Percentiles rank a stretch among this genome's conserved stretches.
Evolutionary conservation across 37 sponge, comb jelly and placozoan genomes (phyloP).

Genomic region (Dysidea cf. avara): DNA sequence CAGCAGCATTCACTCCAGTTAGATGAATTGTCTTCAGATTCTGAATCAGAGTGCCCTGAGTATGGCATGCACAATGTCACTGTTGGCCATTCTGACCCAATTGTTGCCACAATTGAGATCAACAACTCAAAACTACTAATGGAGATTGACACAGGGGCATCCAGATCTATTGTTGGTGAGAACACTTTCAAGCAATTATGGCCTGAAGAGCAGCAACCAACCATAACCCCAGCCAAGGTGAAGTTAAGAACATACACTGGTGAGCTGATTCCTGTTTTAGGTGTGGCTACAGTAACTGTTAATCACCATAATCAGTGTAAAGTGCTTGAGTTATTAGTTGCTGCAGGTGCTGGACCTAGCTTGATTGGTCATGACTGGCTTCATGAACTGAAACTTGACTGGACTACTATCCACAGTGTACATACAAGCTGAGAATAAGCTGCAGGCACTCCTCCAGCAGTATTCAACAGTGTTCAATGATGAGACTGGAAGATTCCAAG

Average conservation of each 20-base stretch:
- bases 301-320: neutral
- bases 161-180: neutral
- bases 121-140: neutral
- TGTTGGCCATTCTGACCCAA: no score
- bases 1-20: no score
- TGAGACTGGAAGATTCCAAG: slow-evolving; percentile 13
- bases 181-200: neutral
- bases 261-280: neutral
- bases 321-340: neutral
- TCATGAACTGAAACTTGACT: neutral
- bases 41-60: no score
- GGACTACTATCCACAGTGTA: slow-evolving; percentile 5
- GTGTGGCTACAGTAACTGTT: neutral
- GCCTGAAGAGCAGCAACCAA: neutral
- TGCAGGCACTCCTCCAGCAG: neutral
- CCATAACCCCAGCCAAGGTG: slow-evolving; percentile 5
- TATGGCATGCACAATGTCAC: no score
- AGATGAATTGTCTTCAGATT: no score
- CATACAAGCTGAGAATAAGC: neutral
- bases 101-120: neutral
- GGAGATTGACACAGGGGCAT: neutral
- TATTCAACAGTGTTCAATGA: slow-evolving; percentile 17
- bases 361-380: slow-evolving; percentile 18
- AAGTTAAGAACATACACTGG: slow-evolving; percentile 15
- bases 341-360: slow-evolving; percentile 19